These are phyloP conservation scores for Empidonax alnorum DNA, from an alignment of 2,113 vertebrate species.

Conservation along the genomic window DNA sequence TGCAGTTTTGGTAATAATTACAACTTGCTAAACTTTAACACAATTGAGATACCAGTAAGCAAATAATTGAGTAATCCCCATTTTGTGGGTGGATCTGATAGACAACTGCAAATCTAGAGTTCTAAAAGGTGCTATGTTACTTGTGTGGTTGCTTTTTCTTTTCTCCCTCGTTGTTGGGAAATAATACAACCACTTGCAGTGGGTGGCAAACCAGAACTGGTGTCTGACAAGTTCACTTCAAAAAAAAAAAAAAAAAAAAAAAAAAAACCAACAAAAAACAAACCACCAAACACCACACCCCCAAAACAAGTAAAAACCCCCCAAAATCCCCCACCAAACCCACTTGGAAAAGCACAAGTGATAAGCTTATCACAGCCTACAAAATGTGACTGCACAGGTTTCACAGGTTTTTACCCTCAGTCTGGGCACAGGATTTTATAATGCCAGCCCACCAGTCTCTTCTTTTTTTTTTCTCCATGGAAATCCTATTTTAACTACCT, in stretches of 20 bases:
- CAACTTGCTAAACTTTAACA: conserved; percentile 25
- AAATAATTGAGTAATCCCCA: conserved; percentile 34
- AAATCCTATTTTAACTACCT: background rate
- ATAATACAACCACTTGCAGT: background rate
- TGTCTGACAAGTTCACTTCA: background rate
- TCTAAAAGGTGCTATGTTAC: background rate
- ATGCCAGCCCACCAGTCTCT: background rate
- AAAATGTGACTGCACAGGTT: conserved; percentile 19
- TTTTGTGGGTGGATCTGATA: conserved; percentile 17
- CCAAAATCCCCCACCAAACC: background rate
- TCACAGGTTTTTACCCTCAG: background rate
- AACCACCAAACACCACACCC: background rate
- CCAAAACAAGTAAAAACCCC: background rate
- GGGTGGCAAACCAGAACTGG: conserved; percentile 14
- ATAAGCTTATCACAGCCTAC: conserved; percentile 29
- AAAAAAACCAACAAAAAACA: background rate
- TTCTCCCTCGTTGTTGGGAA: background rate
- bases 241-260: background rate
- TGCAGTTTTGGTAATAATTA: background rate
- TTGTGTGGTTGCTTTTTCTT: background rate
- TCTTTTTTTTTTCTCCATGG: background rate
- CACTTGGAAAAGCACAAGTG: conserved; percentile 6
- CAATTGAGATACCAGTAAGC: background rate
- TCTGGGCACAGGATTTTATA: background rate
- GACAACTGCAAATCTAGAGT: background rate